These are phyloP conservation scores for Scrobipalpa atriplicella DNA, from an alignment of 2,888 invertebrate genomes.

Conservation along the genomic window DNA sequence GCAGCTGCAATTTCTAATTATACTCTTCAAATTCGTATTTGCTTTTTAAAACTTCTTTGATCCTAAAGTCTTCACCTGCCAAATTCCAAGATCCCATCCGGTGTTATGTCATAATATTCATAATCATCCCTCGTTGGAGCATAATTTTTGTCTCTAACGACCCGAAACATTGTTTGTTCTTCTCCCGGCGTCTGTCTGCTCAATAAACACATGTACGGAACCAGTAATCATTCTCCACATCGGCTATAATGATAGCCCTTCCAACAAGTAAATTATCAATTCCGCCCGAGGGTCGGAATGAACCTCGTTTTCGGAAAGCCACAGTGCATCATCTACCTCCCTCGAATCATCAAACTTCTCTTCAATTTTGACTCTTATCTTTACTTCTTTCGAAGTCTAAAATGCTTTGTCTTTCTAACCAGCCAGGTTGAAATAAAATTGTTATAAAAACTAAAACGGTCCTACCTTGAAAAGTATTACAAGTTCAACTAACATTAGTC, in stretches of 20 bases:
- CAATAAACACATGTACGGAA: conserved; percentile 68
- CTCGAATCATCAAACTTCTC: conserved; percentile 47
- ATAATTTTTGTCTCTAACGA: conserved; percentile 78
- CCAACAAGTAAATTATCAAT: conserved; percentile 81
- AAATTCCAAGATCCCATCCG: conserved; percentile 47
- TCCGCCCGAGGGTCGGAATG: conserved; percentile 72
- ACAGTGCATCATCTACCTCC: conserved; percentile 66
- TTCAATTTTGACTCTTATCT: conserved; percentile 49
- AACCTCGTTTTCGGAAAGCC: conserved; percentile 71
- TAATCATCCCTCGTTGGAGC: conserved; percentile 65
- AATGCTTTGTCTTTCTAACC: conserved; percentile 38
- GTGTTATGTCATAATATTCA: conserved; percentile 71
- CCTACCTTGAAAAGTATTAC: conserved; percentile 48
- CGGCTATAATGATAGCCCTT: conserved; percentile 79
- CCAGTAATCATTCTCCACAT: conserved; percentile 75
- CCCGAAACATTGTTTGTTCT: conserved; percentile 80
- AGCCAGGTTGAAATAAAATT: conserved; percentile 29
- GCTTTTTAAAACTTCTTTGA: background rate
- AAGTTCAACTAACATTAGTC: conserved; percentile 28
- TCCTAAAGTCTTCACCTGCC: conserved; percentile 46
- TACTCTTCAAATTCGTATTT: background rate
- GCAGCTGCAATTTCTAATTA: background rate
- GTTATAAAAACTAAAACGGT: conserved; percentile 42
- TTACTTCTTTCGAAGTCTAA: conserved; percentile 40
- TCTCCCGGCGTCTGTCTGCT: conserved; percentile 58